phyloP scores from a whole-genome alignment of 2,113 vertebrate species.

The Nestor notabilis region DNA sequence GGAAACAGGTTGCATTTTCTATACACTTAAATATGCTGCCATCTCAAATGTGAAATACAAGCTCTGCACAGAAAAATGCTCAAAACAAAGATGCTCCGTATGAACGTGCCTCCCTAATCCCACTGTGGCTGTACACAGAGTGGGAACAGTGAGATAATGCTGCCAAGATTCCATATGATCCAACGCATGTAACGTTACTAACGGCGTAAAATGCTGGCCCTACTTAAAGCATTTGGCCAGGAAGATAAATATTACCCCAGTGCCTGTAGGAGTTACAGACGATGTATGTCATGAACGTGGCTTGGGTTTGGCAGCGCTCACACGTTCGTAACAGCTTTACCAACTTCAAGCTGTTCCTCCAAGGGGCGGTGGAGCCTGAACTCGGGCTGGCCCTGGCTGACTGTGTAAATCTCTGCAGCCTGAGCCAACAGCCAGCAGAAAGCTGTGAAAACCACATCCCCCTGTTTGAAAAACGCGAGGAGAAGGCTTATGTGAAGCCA shows the following conservation, averaged over 20 bases:
- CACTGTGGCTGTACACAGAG: not conserved
- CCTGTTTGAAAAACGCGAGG: not conserved
- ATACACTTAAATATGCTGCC: not conserved
- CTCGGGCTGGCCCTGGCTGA: constrained; percentile 40
- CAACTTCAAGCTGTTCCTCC: constrained; percentile 50
- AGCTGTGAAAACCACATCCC: constrained; percentile 25
- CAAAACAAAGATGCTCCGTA: not conserved
- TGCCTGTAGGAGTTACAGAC: not conserved
- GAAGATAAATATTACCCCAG: not conserved
- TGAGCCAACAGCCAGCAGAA: constrained; percentile 44
- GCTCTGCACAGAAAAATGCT: not conserved
- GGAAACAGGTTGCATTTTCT: not conserved
- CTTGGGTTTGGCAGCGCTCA: not conserved
- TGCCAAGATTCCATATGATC: not conserved
- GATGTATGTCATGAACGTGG: not conserved
- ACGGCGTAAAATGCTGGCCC: not conserved
- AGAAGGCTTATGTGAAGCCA: not conserved
- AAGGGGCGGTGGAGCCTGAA: not conserved
- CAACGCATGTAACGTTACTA: not conserved
- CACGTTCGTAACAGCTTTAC: not conserved
- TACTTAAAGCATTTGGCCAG: not conserved
- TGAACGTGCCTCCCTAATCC: not conserved
- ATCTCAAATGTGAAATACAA: not conserved
- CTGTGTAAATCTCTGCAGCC: not conserved
- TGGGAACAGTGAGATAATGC: not conserved